Evolutionary conservation across 2,888 invertebrate genomes (phyloP), one percentile per base, ranked within the genome.

Genomic region (Halictus ligatus): DNA sequence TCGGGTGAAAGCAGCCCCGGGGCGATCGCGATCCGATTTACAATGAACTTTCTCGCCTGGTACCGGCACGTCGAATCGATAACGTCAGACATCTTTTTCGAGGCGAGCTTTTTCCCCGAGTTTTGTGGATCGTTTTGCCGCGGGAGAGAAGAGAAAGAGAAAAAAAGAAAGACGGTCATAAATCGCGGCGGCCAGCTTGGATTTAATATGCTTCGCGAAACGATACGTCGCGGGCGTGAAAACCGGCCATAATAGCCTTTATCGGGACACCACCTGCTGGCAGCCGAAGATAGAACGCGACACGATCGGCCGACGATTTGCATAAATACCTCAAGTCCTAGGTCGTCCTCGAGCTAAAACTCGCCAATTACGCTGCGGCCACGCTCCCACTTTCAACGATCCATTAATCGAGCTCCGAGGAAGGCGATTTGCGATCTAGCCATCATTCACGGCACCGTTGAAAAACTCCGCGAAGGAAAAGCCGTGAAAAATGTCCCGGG

Each of bases 191-290:
- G n/a, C 48, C 54, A 35, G 29, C 64, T 29, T 29, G 25, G 81
- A 69, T 76, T 78, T 78, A 74, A 80, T 77, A 69, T 50, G 73
- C 64, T 40, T 2, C n/a, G 50, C 69, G 75, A 48, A 78, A 60
- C 76, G 83, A 75, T 75, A 75, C 72, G 78, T 69, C 6, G 50
- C 75, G n/a, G 29, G 58, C 35, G n/a, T 12, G 77, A 46, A 40
- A 18, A 54, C 64, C 75, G 60, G 43, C 35, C 69, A 21, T 79
- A 75, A 87, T 75, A 67, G 85, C 72, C 78, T 81, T 82, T 87
- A 85, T 82, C 85, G 75, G 69, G 21, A 43, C 64, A 46, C 80
- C 82, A 78, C 85, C 82, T 82, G 86, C 82, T 82, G 86, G 77
- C 43, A 60, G 74, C 72, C 80, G 77, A 83, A 85, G 81, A 86